phyloP scores from a whole-genome alignment of 2,888 invertebrate species.

The Spatulosminthurus flaviceps region DNA sequence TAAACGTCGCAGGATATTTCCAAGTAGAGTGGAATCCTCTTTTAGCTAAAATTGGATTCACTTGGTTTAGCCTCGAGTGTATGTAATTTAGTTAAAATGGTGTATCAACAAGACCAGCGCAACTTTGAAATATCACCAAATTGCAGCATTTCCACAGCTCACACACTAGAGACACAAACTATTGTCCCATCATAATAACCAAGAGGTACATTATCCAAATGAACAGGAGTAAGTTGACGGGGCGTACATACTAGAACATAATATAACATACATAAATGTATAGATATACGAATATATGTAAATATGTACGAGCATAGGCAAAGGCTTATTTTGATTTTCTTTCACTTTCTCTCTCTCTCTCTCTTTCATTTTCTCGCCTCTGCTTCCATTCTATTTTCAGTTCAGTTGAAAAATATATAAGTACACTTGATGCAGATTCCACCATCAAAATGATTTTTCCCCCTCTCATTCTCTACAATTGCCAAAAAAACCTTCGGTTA shows the following conservation, averaged over 20 bases:
- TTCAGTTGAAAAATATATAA: too few species aligned
- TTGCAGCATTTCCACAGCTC: background rate
- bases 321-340: too few species aligned
- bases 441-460: too few species aligned
- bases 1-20: background rate
- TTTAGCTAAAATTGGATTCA: constrained; percentile 1
- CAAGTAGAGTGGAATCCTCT: background rate
- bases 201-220: constrained; percentile 10
- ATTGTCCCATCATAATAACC: constrained; percentile 1
- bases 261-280: too few species aligned
- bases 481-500: too few species aligned
- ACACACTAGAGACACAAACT: background rate
- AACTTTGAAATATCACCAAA: constrained; percentile 8
- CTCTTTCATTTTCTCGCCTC: too few species aligned
- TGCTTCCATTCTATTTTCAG: too few species aligned
- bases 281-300: background rate
- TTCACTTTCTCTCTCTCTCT: too few species aligned
- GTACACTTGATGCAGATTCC: too few species aligned
- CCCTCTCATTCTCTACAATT: too few species aligned
- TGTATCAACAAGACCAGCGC: constrained; percentile 18
- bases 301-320: too few species aligned
- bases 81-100: constrained; percentile 18
- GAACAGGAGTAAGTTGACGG: background rate
- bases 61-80: background rate
- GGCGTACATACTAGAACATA: too few species aligned